Conservation (phyloP, 2,797 vertebrate species). For the Macroramphosus scolopax region DNA sequence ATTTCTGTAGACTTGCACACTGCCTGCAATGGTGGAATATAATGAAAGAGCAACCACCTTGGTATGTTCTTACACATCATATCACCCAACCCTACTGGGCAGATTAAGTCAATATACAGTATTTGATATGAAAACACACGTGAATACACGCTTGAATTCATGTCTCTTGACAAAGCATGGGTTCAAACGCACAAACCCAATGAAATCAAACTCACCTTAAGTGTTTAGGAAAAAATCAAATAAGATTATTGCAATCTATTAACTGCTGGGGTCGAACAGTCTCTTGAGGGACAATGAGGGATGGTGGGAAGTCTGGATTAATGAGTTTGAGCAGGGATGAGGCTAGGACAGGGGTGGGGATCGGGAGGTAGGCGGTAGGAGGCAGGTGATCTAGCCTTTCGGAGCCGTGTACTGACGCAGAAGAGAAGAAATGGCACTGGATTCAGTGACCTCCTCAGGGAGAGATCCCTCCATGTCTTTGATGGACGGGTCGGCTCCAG, state of each 20-base stretch:
- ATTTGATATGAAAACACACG: conserved; percentile 35
- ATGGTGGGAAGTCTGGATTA: conserved; percentile 9
- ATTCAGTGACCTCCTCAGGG: conserved; percentile 91
- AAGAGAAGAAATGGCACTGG: conserved; percentile 83
- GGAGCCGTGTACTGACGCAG: conserved; percentile 81
- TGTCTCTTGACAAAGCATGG: no score
- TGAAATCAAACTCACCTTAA: conserved; percentile 47
- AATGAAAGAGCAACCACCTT: no score
- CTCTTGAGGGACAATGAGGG: conserved; percentile 27
- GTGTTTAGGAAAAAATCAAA: conserved; percentile 32
- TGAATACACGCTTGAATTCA: no score
- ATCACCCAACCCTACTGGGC: conserved; percentile 38
- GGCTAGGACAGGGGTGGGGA: conserved; percentile 7
- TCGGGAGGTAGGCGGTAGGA: conserved; percentile 1
- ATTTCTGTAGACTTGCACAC: no score
- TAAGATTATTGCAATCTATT: conserved; percentile 34
- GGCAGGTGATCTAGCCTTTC: conserved; percentile 73
- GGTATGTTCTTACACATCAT: no score
- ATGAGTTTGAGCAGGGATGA: conserved; percentile 10
- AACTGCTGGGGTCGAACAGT: conserved; percentile 32
- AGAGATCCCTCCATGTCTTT: conserved; percentile 93
- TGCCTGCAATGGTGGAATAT: no score
- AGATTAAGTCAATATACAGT: conserved; percentile 23
- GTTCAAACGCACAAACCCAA: conserved; percentile 16
- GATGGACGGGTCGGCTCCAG: conserved; percentile 87